phyloP scores from a whole-genome alignment of 30 jellyfish, hydroid and myxozoan species.

The Turritopsis dohrnii region DNA sequence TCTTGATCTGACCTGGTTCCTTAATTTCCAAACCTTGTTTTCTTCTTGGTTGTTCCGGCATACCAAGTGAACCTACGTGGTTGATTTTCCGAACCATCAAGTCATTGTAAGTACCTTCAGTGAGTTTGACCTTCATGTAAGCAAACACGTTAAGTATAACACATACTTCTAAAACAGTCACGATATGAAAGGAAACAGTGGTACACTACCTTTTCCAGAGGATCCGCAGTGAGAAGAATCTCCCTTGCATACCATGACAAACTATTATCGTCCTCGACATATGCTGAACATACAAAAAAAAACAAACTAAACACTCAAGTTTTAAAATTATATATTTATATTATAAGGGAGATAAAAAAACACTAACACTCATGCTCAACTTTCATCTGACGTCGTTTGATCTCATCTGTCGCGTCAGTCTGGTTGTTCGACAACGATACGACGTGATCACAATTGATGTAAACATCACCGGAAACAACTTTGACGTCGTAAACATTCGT shows the following conservation, averaged over 20 bases:
- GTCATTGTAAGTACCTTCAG: not conserved
- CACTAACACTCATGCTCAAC: not conserved
- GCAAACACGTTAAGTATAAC: not conserved
- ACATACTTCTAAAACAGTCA: not conserved
- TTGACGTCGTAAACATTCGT: not conserved
- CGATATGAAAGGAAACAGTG: no score
- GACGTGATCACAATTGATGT: slow-evolving; percentile 7
- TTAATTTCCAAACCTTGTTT: not conserved
- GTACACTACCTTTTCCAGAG: not conserved
- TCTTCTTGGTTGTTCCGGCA: slow-evolving; percentile 19
- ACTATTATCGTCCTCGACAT: not conserved
- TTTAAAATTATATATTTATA: no score
- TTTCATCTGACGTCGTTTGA: not conserved
- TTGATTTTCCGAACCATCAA: not conserved
- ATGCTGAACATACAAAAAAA: not conserved
- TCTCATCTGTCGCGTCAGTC: not conserved
- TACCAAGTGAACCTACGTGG: not conserved
- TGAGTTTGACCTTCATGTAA: not conserved
- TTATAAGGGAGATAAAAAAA: not conserved
- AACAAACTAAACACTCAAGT: not conserved
- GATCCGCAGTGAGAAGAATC: not conserved
- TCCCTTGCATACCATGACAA: not conserved
- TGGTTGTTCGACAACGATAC: not conserved
- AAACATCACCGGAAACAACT: not conserved
- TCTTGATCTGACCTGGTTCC: slow-evolving; percentile 13